These are phyloP conservation scores for Crotalus helleri DNA, from an alignment of 2,113 vertebrate species.

Conservation along the genomic window DNA sequence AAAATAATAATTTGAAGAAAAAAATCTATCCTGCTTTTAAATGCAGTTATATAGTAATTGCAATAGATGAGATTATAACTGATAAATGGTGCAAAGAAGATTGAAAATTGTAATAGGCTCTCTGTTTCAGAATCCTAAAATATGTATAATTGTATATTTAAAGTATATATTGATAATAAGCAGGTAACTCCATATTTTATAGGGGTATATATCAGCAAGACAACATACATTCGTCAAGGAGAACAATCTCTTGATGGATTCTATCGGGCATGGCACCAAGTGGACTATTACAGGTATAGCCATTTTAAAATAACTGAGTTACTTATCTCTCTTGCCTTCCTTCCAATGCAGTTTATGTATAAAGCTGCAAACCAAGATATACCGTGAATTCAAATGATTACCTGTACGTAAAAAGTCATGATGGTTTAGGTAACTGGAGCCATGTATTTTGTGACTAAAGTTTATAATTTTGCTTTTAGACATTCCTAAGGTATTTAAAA, in stretches of 20 bases:
- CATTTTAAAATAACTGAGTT: constrained; percentile 69
- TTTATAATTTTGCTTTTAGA: neutral
- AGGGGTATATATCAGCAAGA: constrained; percentile 98
- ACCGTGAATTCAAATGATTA: neutral
- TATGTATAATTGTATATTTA: neutral
- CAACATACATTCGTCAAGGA: constrained; percentile 94
- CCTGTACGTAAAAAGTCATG: neutral
- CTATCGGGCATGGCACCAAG: constrained; percentile 97
- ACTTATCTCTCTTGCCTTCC: constrained; percentile 56
- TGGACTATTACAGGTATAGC: constrained; percentile 95
- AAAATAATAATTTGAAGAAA: neutral
- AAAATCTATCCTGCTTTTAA: neutral
- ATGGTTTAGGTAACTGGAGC: neutral
- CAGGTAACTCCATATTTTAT: constrained; percentile 12
- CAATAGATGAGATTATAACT: neutral
- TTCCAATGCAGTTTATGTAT: constrained; percentile 26
- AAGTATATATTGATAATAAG: neutral
- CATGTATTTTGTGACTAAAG: neutral
- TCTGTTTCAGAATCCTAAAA: neutral
- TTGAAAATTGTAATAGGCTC: neutral
- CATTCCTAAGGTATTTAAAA: neutral
- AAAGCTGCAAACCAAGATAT: neutral
- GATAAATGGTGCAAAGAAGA: neutral
- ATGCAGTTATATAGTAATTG: neutral
- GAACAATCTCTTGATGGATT: constrained; percentile 97